Evolutionary conservation across 2,797 vertebrate genomes (phyloP).

Genomic region (Triplophysa yarkandensis): DNA sequence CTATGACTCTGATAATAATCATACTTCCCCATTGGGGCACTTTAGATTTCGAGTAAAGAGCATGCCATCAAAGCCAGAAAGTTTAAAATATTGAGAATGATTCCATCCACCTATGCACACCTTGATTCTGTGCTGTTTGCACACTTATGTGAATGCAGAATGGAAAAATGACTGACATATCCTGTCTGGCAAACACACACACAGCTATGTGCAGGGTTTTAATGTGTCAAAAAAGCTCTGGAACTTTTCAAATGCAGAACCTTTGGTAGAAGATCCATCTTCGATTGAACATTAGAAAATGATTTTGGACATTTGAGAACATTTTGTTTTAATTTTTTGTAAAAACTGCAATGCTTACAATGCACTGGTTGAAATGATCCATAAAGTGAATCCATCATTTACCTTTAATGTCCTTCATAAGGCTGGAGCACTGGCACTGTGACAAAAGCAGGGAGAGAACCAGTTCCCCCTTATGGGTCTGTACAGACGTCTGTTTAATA

Average conservation of each 20-base stretch:
- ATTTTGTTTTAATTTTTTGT: neutral
- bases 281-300: no score
- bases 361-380: constrained; percentile 27
- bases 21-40: neutral
- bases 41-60: neutral
- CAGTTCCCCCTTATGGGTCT: neutral
- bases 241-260: constrained; percentile 6
- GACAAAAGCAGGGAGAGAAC: constrained; percentile 6
- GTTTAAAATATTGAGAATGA: neutral
- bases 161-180: neutral
- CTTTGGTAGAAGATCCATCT: no score
- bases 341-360: constrained; percentile 17
- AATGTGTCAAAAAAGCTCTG: neutral
- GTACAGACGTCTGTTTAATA: neutral
- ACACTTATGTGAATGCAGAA: neutral
- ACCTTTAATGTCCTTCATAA: constrained; percentile 46
- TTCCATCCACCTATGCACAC: neutral
- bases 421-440: constrained; percentile 10
- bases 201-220: neutral
- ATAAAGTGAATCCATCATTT: constrained; percentile 28
- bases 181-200: neutral
- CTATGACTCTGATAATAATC: neutral
- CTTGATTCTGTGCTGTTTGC: constrained; percentile 3
- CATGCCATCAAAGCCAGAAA: neutral
- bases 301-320: neutral